These are phyloP conservation scores for Zosterops borbonicus DNA, from an alignment of 2,113 vertebrate genomes.

Conservation along the genomic window DNA sequence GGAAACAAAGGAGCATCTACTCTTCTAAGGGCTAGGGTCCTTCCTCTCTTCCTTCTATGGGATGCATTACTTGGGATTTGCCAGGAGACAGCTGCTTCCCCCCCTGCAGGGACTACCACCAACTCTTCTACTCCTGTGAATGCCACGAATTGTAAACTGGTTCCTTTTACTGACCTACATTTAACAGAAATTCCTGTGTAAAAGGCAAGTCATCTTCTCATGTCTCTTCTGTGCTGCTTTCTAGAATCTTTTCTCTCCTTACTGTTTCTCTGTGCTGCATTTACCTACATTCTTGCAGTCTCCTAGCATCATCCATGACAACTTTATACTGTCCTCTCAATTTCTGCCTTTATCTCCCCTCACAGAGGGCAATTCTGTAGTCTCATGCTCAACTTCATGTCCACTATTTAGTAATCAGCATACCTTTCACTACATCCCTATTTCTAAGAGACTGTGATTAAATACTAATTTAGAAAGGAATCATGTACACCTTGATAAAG, in stretches of 20 bases:
- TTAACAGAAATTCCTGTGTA: neutral
- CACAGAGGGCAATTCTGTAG: neutral
- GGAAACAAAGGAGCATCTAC: neutral
- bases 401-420: neutral
- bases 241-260: neutral
- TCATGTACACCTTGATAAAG: neutral
- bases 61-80: neutral
- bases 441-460: neutral
- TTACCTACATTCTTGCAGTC: neutral
- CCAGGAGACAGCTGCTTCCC: neutral
- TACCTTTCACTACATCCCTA: neutral
- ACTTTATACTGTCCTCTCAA: neutral
- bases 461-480: neutral
- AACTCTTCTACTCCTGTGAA: neutral
- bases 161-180: neutral
- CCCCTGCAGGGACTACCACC: neutral
- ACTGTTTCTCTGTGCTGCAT: neutral
- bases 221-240: neutral
- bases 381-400: neutral
- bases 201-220: neutral
- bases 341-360: neutral
- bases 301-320: neutral
- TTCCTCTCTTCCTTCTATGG: neutral
- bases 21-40: neutral
- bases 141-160: neutral